phyloP scores from a whole-genome alignment of 2,888 invertebrate species.

The Luffia ferchaultella region DNA sequence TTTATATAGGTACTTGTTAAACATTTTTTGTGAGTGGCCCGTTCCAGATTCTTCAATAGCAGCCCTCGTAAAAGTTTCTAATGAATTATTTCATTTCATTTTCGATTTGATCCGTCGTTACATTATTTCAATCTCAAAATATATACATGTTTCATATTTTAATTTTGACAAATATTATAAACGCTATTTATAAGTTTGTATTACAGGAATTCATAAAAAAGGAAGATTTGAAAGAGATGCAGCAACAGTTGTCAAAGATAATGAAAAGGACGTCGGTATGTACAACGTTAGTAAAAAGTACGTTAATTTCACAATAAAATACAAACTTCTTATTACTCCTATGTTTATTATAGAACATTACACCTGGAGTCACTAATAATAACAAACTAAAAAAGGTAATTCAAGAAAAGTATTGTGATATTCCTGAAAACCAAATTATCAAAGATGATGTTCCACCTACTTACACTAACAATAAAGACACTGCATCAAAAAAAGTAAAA shows the following conservation, averaged over 20 bases:
- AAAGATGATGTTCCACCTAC: neutral
- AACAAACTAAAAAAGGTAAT: neutral
- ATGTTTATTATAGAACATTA: neutral
- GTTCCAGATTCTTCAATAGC: neutral
- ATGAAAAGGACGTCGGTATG: constrained; percentile 33
- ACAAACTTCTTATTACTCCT: constrained; percentile 1
- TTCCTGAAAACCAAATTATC: neutral
- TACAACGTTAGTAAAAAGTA: constrained; percentile 8
- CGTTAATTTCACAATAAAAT: neutral
- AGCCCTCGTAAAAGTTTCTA: too few species aligned
- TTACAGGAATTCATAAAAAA: constrained; percentile 35
- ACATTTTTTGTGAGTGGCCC: too few species aligned
- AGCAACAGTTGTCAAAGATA: constrained; percentile 36
- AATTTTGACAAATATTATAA: too few species aligned
- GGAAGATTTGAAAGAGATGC: constrained; percentile 36
- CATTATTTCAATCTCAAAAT: too few species aligned
- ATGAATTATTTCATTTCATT: too few species aligned
- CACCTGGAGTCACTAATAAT: neutral
- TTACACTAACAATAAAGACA: neutral
- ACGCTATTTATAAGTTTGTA: too few species aligned
- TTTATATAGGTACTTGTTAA: neutral
- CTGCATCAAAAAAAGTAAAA: neutral
- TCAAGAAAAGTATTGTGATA: neutral
- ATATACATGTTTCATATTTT: too few species aligned
- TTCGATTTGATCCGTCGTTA: too few species aligned